These are phyloP conservation scores for Hippoglossus hippoglossus DNA, from an alignment of 2,797 vertebrate genomes.

Conservation along the genomic window DNA sequence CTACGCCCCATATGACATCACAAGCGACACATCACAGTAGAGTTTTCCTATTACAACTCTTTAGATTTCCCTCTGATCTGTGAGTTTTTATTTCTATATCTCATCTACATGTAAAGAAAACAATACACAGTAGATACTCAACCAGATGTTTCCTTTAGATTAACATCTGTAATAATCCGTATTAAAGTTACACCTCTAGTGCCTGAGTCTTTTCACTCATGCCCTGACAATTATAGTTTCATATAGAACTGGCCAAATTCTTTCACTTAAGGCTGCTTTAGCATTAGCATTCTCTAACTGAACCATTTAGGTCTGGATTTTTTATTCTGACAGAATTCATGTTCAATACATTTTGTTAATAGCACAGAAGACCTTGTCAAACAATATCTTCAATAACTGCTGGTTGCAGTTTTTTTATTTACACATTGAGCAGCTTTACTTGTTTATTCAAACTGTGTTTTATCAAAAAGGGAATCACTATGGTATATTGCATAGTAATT, in stretches of 20 bases:
- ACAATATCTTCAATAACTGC: slow-evolving; percentile 7
- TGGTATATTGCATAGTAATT: slow-evolving; percentile 57
- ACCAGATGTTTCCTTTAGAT: too few species aligned
- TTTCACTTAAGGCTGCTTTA: slow-evolving; percentile 18
- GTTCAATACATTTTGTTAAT: background rate
- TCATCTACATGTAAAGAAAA: background rate
- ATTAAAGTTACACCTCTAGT: too few species aligned
- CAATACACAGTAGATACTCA: background rate
- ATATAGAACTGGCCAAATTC: background rate
- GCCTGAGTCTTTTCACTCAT: background rate
- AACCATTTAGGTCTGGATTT: background rate
- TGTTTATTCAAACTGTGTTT: slow-evolving; percentile 13
- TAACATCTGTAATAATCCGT: too few species aligned
- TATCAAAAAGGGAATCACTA: slow-evolving; percentile 34
- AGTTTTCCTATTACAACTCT: background rate
- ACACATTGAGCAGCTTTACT: slow-evolving; percentile 25
- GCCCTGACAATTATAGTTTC: background rate
- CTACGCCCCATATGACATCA: too few species aligned
- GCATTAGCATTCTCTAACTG: slow-evolving; percentile 8
- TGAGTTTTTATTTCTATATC: background rate
- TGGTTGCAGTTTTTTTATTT: background rate
- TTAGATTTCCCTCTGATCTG: background rate
- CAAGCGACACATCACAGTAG: background rate
- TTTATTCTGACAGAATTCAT: background rate
- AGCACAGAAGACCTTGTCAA: background rate